Percentiles rank a stretch among this genome's conserved stretches.
These are phyloP conservation scores for Stenoptilia bipunctidactyla DNA, from an alignment of 2,888 invertebrate species.

Conservation along the genomic window DNA sequence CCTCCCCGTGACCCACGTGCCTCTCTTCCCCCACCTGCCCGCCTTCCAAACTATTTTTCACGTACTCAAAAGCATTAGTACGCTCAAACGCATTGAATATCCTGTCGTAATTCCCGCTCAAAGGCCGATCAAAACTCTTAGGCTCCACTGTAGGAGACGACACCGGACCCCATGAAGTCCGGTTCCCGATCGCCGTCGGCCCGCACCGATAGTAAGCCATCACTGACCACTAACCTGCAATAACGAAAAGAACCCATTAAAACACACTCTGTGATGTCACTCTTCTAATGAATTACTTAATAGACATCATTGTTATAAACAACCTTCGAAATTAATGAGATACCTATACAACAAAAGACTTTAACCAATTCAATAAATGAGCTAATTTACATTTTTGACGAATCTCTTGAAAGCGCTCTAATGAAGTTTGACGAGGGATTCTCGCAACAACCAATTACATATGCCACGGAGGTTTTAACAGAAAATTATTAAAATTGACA, in stretches of 20 bases:
- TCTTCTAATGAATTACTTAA: conserved; percentile 20
- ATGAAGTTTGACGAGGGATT: too few species aligned
- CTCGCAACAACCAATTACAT: too few species aligned
- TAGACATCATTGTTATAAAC: conserved; percentile 16
- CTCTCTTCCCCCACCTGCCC: conserved; percentile 30
- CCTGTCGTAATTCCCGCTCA: conserved; percentile 61
- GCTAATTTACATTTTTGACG: conserved; percentile 28
- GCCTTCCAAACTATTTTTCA: conserved; percentile 33
- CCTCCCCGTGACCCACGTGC: conserved; percentile 45
- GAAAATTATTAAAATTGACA: conserved; percentile 5
- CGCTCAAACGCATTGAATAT: conserved; percentile 65
- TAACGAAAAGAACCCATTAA: conserved; percentile 11
- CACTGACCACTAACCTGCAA: conserved; percentile 20
- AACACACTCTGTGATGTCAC: conserved; percentile 22
- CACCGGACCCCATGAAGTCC: conserved; percentile 74
- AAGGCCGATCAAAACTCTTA: conserved; percentile 48
- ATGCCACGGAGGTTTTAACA: conserved; percentile 16
- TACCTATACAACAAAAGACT: conserved; percentile 1
- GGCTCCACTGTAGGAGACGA: conserved; percentile 54
- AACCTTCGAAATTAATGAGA: conserved; percentile 9
- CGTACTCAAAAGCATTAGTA: conserved; percentile 63
- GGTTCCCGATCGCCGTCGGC: conserved; percentile 56
- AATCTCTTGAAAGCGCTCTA: too few species aligned
- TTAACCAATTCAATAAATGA: conserved; percentile 7
- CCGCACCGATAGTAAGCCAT: conserved; percentile 64